These are phyloP conservation scores for Catharus minimus DNA, from an alignment of 2,113 vertebrate genomes.

Conservation along the genomic window DNA sequence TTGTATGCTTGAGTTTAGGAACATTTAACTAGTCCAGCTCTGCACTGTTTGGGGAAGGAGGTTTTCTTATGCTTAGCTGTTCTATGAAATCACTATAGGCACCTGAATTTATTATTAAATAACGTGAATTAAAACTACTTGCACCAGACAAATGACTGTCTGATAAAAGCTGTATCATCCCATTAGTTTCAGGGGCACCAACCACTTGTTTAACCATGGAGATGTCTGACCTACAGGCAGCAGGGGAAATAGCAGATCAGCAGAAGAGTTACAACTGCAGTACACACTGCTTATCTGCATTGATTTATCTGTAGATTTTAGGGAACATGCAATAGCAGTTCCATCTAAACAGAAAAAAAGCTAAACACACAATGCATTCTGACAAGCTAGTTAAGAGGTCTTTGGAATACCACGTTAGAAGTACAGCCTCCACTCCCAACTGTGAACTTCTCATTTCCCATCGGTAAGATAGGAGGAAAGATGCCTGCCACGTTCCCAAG, in stretches of 20 bases:
- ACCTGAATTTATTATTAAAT: background rate
- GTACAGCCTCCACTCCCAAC: background rate
- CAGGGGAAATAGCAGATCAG: fast-evolving
- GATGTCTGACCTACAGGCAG: background rate
- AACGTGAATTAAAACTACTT: background rate
- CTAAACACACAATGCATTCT: background rate
- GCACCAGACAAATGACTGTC: background rate
- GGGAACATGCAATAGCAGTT: background rate
- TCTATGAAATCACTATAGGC: background rate
- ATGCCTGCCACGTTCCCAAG: background rate
- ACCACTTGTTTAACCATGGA: background rate
- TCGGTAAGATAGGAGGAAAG: background rate
- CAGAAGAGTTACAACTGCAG: background rate
- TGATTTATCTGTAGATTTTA: background rate
- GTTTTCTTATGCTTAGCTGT: background rate
- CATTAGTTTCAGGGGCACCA: background rate
- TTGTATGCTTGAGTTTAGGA: background rate
- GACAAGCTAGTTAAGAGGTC: background rate
- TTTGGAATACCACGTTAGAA: background rate
- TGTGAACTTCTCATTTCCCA: background rate
- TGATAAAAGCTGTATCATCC: background rate
- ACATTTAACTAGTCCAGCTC: background rate
- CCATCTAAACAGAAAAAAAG: background rate
- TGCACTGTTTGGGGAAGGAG: background rate
- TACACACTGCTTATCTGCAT: background rate